Conservation (phyloP, 2,888 invertebrate species). For the Tiphia femorata region DNA sequence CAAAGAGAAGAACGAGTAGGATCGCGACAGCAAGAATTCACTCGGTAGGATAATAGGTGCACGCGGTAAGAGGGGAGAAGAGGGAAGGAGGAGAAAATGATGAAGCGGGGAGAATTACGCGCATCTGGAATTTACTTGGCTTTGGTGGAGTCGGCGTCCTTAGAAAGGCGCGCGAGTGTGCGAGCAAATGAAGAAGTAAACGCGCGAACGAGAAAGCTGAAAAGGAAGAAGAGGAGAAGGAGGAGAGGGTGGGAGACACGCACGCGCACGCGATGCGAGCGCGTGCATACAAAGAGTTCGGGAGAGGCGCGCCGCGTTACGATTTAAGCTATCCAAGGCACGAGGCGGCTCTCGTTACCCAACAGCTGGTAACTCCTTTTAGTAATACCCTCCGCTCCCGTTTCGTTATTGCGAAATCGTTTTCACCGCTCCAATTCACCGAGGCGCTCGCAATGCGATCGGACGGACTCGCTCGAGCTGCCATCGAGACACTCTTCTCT, state of each 20-base stretch:
- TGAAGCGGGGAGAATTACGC: no score
- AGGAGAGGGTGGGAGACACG: not conserved
- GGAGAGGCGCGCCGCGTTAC: not conserved
- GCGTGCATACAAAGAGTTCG: not conserved
- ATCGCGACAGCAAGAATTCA: no score
- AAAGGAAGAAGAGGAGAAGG: no score
- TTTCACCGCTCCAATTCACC: conserved; percentile 48
- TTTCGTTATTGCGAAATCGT: conserved; percentile 41
- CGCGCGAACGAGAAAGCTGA: no score
- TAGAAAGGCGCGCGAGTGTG: no score
- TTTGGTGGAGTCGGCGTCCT: no score
- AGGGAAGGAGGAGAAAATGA: not conserved
- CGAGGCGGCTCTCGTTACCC: conserved; percentile 5
- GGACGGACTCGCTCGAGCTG: not conserved
- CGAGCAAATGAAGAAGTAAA: no score
- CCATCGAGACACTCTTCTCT: not conserved
- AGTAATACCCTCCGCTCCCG: conserved; percentile 41
- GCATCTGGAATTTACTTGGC: no score
- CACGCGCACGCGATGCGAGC: not conserved
- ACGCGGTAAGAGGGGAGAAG: not conserved
- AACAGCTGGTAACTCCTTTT: conserved; percentile 17
- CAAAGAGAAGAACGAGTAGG: no score
- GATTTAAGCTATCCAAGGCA: not conserved
- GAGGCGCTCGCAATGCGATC: not conserved
- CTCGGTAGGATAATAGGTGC: no score